Conservation (phyloP, 2,888 invertebrate genomes). For the Anticlea derivata region DNA sequence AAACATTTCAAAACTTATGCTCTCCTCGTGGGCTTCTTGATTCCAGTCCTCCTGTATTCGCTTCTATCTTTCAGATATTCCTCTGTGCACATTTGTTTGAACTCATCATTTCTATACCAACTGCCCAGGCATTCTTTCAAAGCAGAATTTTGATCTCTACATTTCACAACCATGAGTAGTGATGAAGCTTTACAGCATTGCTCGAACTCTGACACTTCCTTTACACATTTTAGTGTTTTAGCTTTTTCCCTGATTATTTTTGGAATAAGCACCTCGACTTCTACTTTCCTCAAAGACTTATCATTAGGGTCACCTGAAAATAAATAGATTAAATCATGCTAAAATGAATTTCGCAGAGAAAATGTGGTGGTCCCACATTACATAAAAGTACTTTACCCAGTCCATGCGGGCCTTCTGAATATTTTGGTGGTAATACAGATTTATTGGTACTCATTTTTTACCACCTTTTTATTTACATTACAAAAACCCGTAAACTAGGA, state of each 20-base stretch:
- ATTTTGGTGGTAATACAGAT: constrained; percentile 68
- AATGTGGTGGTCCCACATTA: too few species aligned
- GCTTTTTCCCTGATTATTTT: constrained; percentile 94
- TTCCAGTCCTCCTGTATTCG: constrained; percentile 92
- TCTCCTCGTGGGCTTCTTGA: constrained; percentile 83
- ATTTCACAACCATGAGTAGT: constrained; percentile 88
- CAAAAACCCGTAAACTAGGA: too few species aligned
- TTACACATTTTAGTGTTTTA: constrained; percentile 89
- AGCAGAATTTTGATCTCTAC: constrained; percentile 87
- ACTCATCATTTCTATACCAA: constrained; percentile 92
- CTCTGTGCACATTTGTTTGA: constrained; percentile 88
- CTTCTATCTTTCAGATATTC: constrained; percentile 92
- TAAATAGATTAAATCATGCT: too few species aligned
- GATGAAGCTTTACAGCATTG: constrained; percentile 89
- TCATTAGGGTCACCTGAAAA: constrained; percentile 93
- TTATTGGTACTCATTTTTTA: constrained; percentile 43
- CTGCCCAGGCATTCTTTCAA: constrained; percentile 88
- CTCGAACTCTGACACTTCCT: constrained; percentile 88
- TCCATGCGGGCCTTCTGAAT: constrained; percentile 81
- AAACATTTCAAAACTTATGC: constrained; percentile 48
- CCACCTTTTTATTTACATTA: not conserved
- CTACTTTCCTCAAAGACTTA: constrained; percentile 92
- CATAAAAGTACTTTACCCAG: constrained; percentile 64
- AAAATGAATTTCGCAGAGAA: too few species aligned
- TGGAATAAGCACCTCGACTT: constrained; percentile 94